A percentile compares a stretch with the other conserved stretches of the same genome.
These are phyloP conservation scores for Siniperca undulata DNA, from an alignment of 2,797 vertebrate genomes.

Conservation along the genomic window DNA sequence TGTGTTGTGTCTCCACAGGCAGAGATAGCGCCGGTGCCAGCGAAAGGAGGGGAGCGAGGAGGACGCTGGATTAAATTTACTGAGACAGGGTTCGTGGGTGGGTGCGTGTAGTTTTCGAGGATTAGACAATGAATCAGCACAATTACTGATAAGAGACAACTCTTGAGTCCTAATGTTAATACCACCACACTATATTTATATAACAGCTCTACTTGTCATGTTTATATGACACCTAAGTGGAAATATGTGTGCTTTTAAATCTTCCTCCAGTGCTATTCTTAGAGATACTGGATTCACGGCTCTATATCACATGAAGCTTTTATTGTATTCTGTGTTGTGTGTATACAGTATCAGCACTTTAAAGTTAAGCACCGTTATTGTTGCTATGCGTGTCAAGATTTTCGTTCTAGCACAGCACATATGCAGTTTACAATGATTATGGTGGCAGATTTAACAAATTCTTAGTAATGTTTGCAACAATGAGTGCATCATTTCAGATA, in stretches of 20 bases:
- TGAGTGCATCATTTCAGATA: neutral
- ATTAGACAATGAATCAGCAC: slow-evolving; percentile 70
- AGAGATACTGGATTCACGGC: slow-evolving; percentile 27
- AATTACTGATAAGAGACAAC: slow-evolving; percentile 57
- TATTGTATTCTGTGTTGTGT: neutral
- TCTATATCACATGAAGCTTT: neutral
- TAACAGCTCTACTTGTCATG: slow-evolving; percentile 44
- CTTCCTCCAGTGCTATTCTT: slow-evolving; percentile 49
- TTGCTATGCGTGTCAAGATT: neutral
- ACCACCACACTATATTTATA: slow-evolving; percentile 48
- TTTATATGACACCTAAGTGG: slow-evolving; percentile 50
- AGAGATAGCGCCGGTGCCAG: slow-evolving; percentile 53
- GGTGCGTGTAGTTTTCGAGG: slow-evolving; percentile 53
- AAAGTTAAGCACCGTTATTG: neutral
- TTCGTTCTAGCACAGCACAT: neutral
- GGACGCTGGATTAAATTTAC: slow-evolving; percentile 61
- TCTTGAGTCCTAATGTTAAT: slow-evolving; percentile 52
- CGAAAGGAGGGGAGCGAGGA: slow-evolving; percentile 1
- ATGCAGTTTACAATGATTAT: neutral
- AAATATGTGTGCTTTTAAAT: slow-evolving; percentile 52
- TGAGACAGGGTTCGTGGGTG: slow-evolving; percentile 21
- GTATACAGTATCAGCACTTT: neutral
- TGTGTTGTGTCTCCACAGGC: slow-evolving; percentile 70
- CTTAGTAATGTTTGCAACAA: neutral
- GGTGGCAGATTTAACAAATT: neutral